phyloP scores from a whole-genome alignment of 2,888 invertebrate species.

The Sycophila texana region DNA sequence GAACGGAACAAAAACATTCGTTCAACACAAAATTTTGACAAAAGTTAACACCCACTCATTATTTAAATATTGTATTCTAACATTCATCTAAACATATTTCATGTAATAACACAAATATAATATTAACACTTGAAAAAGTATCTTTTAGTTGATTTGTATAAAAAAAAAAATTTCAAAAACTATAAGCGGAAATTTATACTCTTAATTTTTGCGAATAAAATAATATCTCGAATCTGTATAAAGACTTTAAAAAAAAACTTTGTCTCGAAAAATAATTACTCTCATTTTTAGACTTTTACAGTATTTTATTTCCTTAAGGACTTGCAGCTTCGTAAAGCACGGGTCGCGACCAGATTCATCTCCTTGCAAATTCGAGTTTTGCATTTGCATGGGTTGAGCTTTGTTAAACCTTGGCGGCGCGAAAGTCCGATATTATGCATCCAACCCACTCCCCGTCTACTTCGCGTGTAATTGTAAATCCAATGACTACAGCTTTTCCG shows the following conservation, averaged over 20 bases:
- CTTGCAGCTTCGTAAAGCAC: constrained; percentile 18
- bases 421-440: constrained; percentile 27
- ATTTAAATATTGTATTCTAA: background rate
- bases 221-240: background rate
- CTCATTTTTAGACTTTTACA: no score
- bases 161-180: background rate
- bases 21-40: constrained; percentile 16
- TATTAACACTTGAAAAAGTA: no score
- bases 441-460: background rate
- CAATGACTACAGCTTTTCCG: constrained; percentile 36
- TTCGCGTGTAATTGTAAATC: constrained; percentile 33
- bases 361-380: constrained; percentile 31
- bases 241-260: background rate
- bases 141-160: no score
- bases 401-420: background rate
- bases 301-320: background rate
- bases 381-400: constrained; percentile 40
- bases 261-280: no score
- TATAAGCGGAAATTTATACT: background rate
- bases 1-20: constrained; percentile 14
- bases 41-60: background rate
- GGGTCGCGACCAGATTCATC: constrained; percentile 17
- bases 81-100: constrained; percentile 33
- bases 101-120: no score
- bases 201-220: background rate